A percentile compares a stretch with the other conserved stretches of the same genome.
phyloP scores from a whole-genome alignment of 2,888 invertebrate genomes.

The Apotomis capreana region DNA sequence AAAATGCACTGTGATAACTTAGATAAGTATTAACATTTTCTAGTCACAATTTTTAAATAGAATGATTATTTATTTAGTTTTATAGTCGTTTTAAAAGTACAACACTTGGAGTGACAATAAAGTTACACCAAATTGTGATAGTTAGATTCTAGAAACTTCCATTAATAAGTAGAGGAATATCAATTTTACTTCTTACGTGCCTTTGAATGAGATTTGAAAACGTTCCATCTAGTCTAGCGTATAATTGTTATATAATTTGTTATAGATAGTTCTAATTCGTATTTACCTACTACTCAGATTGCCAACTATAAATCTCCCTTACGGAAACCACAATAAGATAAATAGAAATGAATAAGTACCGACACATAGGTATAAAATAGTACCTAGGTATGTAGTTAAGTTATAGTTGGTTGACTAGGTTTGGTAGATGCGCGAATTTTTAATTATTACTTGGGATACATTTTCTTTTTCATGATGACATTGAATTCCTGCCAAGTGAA shows the following conservation, averaged over 20 bases:
- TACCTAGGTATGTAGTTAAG: neutral
- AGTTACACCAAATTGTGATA: constrained; percentile 31
- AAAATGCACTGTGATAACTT: constrained; percentile 47
- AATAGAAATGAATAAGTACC: neutral
- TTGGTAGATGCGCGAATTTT: too few relatives aligned
- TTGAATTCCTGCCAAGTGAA: too few relatives aligned
- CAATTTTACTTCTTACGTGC: constrained; percentile 22
- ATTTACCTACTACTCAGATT: neutral
- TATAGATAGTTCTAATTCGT: neutral
- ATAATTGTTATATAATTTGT: neutral
- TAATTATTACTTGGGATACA: too few relatives aligned
- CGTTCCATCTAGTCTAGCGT: constrained; percentile 9
- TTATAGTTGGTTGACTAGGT: too few relatives aligned
- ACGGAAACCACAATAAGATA: neutral
- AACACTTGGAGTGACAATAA: constrained; percentile 24
- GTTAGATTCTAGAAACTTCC: constrained; percentile 18
- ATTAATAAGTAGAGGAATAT: constrained; percentile 9
- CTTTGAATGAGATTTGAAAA: constrained; percentile 23
- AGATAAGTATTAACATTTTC: constrained; percentile 23
- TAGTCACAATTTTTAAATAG: constrained; percentile 33
- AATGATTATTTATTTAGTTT: constrained; percentile 19
- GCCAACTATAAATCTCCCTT: constrained; percentile 18
- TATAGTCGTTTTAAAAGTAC: constrained; percentile 18
- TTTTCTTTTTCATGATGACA: too few relatives aligned
- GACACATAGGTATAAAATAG: neutral